Base-by-base conservation (phyloP, 1,140 invertebrate genomes). In the Muscidifurax raptorellus region DNA sequence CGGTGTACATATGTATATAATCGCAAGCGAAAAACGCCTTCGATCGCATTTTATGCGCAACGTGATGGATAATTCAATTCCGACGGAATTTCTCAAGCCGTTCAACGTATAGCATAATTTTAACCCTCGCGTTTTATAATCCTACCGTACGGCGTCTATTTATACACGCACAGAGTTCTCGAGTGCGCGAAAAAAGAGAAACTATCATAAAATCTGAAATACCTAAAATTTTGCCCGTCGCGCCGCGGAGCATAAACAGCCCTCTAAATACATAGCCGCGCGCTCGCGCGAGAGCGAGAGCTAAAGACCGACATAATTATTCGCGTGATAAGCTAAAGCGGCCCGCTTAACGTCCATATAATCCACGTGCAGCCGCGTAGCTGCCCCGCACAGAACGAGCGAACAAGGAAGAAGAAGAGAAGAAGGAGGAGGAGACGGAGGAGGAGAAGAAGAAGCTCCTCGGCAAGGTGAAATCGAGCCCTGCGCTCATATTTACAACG, bases 271-370 rank as follows among this genome's bases (percentile, higher is more conserved):
- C 47, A 52, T 18, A 5, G 13, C 13, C 47, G 47, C 47, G 47
- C 52, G 66, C 27, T 28, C 6, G 66, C 1, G 59, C 59, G 59
- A 59, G 52, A 6, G 59, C 59, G 25, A 27, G 27, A 27, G 27
- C 66, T 67, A 79, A 79, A 79, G 30, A 67, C 9, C 77, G 77
- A 79, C 59, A 67, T 79, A 79, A 79, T 79, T 79, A 79, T 79
- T 79, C 77, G n/a, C n/a, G 76, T 36, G 76, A 78, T 78, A 78
- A 78, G 52, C 76, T n/a, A 32, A 30, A 64, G 52, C 44, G 76
- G 12, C 13, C 47, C 52, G 44, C 76, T 59, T 30, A 27, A 30
- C 72, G 15, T 36, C 30, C 72, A 74, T 36, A 40, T 36, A 40
- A 74, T 74, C 22, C 32, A n/a, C 32, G 36, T 71, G 18, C 67